These are phyloP conservation scores for Nomada goodeniana DNA, from an alignment of 2,888 invertebrate species.

Conservation along the genomic window DNA sequence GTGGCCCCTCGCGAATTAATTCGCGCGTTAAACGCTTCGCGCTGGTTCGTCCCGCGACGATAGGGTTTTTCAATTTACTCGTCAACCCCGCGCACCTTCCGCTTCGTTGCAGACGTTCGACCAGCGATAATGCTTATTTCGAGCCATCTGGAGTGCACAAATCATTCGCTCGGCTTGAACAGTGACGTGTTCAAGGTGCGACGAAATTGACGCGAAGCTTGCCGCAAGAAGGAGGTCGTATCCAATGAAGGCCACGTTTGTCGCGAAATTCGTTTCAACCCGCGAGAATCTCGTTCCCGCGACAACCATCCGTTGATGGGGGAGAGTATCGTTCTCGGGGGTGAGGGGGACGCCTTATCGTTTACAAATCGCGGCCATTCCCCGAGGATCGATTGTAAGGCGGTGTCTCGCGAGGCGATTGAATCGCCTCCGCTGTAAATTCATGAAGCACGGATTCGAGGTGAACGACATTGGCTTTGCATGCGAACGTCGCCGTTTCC, in stretches of 20 bases:
- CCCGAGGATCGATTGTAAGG: conserved; percentile 65
- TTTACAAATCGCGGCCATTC: conserved; percentile 74
- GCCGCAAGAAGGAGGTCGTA: background rate
- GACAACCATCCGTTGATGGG: background rate
- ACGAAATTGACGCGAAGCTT: background rate
- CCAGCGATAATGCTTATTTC: too few relatives aligned
- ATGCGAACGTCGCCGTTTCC: conserved; percentile 17
- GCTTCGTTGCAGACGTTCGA: too few relatives aligned
- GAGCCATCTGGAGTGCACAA: too few relatives aligned
- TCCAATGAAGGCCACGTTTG: background rate
- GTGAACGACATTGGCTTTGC: conserved; percentile 28
- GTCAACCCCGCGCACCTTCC: too few relatives aligned
- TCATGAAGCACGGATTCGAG: conserved; percentile 66
- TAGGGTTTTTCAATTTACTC: too few relatives aligned
- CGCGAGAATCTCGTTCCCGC: conserved; percentile 1
- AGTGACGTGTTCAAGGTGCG: background rate
- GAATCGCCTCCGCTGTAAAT: conserved; percentile 59
- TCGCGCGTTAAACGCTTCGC: background rate
- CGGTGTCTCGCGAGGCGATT: conserved; percentile 64
- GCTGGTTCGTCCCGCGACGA: background rate
- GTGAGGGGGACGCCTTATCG: conserved; percentile 29
- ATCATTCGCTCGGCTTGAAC: too few relatives aligned
- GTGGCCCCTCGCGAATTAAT: conserved; percentile 16
- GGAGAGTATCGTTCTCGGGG: conserved; percentile 10
- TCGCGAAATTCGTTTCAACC: background rate